Base-by-base conservation (phyloP, 2,888 invertebrate species). In the Cerceris rybyensis region DNA sequence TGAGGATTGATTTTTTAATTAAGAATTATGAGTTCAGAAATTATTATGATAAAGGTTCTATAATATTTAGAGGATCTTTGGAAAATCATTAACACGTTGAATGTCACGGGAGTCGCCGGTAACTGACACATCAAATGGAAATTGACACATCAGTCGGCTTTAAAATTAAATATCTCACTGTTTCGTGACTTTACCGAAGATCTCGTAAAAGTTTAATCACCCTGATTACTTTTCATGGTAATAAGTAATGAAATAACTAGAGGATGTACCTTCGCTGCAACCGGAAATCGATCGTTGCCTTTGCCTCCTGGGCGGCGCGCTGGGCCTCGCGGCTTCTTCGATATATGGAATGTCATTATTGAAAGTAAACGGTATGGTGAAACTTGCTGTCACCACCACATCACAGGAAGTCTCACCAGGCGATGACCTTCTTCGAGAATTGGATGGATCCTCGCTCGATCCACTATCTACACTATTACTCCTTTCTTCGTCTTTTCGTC, bases 291-390 rank as follows among this genome's bases (percentile, higher is more conserved):
- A 91, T 60, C 91, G 85, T 43, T 91, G 92, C 74, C 92, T 88
- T 80, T 94, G 94, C 82, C 94, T 88, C 83, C 94, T 91, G 1
- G 94, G 94, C 46, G 93, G 92, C 86, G 93, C 89, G 16, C 84
- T 88, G 5, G 86, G 93, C 90, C 81, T 94, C 83, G 86, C 84
- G n/a, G 88, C 63, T 72, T 95, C 95, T 90, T 96, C 96, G 87
- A 95, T 95, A 87, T 93, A 96, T 78, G 95, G 95, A 93, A 96
- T 95, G 93, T 95, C 95, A 82, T 94, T 92, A 86, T 93, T 94
- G 81, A 95, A 93, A 59, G 93, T 93, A 83, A 93, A 93, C 79
- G 97, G 96, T 93, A 97, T 96, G 88, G 96, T 96, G 50, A 97
- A 94, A 81, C 96, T 96, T 0, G 97, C 97, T 0, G 96, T 96